Base-by-base conservation (phyloP, 1,140 invertebrate species). In the Charaxes varanes region DNA sequence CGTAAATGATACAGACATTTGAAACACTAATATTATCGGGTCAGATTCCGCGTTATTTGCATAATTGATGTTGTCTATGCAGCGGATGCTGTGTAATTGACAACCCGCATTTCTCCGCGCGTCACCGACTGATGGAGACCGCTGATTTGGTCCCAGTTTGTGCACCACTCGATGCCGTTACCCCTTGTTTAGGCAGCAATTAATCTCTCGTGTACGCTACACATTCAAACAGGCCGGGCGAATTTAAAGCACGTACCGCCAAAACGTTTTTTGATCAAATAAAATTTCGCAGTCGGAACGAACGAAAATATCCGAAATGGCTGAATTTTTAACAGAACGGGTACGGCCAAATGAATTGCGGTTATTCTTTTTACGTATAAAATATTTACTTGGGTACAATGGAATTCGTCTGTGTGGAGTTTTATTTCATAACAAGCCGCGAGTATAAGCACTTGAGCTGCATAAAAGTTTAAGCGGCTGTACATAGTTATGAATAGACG, bases 211-310 rank as follows among this genome's bases (percentile, higher is more conserved):
- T 37, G 34, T 16, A 38, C 8, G 17, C 27, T 11, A 41, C 28
- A 15, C 15, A 16, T 32, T 19, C 30, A 26, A 14, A 23, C 17
- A 6, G 14, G 6, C 19, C 15, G n/a, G 3, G 14, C 8, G 22
- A 15, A 33, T 46, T 31, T 36, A n/a, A 44, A 31, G 21, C 21
- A 46, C 43, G 30, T 45, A 27, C 26, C 21, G 22, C 18, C 21
- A 28, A 38, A 36, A 16, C 15, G 27, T 38, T 49, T 44, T 40
- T 34, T 38, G 17, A 50, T 50, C 24, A 23, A 32, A 43, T 43
- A 30, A 38, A 30, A 14, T 45, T 31, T 45, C 28, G 17, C 12
- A 32, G 19, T 32, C 8, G 17, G 28, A 32, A 13, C 23, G 34
- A 22, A 37, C 12, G 5, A 23, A 12, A 37, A 37, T 37, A 27